phyloP scores from a whole-genome alignment of 1,140 invertebrate genomes.

The Drosophila murphyi region DNA sequence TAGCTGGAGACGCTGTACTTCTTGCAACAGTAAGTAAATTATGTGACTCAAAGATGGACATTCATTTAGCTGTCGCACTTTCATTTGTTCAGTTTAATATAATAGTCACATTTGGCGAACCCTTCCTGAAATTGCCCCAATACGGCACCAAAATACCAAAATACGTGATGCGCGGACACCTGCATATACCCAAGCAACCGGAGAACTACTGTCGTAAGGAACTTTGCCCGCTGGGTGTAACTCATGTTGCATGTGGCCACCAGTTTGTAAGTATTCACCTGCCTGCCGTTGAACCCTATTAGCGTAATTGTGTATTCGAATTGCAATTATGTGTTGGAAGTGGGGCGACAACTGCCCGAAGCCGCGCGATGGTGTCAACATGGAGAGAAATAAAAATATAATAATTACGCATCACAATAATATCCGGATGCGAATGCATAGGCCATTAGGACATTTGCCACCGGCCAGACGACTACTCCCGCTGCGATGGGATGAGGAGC shows the following conservation, averaged over 20 bases:
- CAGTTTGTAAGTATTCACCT: slow-evolving; percentile 26
- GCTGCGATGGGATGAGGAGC: not conserved
- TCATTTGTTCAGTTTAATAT: not conserved
- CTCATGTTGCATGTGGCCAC: slow-evolving; percentile 8
- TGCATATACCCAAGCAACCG: not conserved
- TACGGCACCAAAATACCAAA: not conserved
- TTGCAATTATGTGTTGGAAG: not conserved
- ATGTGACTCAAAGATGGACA: not conserved
- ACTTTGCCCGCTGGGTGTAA: not conserved
- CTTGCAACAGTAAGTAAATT: not conserved
- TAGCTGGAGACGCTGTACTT: not conserved
- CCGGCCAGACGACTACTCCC: not conserved
- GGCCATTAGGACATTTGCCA: not conserved
- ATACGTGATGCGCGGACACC: not conserved
- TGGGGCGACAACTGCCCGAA: slow-evolving; percentile 15
- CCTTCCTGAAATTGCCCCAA: not conserved
- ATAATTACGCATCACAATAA: not conserved
- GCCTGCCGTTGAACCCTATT: not conserved
- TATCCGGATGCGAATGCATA: not conserved
- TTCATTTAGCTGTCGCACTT: not conserved
- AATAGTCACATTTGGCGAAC: not conserved
- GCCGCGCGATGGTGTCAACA: slow-evolving; percentile 5
- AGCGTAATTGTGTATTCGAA: not conserved
- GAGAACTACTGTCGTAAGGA: slow-evolving; percentile 19
- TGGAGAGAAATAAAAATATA: not conserved